Percentiles rank a stretch among this genome's conserved stretches.
Evolutionary conservation across 2,888 invertebrate genomes (phyloP).

Genomic region (Nowickia ferox): DNA sequence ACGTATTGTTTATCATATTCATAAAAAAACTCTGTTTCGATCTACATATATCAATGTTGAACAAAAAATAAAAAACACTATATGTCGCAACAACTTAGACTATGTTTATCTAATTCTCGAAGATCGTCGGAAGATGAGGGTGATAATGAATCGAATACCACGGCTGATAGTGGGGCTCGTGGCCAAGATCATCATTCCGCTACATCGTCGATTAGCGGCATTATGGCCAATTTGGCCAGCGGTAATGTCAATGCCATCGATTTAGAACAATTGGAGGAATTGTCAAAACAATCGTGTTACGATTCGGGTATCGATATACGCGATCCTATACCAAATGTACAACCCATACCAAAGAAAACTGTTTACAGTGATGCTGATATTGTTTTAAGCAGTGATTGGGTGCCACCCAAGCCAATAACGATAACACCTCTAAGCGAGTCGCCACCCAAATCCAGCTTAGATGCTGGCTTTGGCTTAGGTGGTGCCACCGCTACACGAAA

Average conservation of each 20-base stretch:
- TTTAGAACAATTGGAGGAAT: slow-evolving; percentile 84
- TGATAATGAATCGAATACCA: slow-evolving; percentile 82
- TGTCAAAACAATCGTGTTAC: slow-evolving; percentile 93
- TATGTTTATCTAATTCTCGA: slow-evolving; percentile 83
- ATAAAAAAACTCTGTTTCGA: slow-evolving; percentile 35
- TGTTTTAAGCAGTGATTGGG: slow-evolving; percentile 93
- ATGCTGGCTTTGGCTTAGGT: slow-evolving; percentile 80
- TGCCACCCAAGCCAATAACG: slow-evolving; percentile 92
- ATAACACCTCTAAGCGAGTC: slow-evolving; percentile 87
- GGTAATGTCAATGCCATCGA: slow-evolving; percentile 79
- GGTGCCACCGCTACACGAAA: slow-evolving; percentile 85
- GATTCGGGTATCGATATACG: slow-evolving; percentile 95
- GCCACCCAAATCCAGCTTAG: slow-evolving; percentile 80
- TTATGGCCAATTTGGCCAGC: slow-evolving; percentile 69
- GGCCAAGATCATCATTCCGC: slow-evolving; percentile 80
- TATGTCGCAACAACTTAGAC: slow-evolving; percentile 76
- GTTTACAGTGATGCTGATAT: slow-evolving; percentile 94
- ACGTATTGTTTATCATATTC: slow-evolving; percentile 42
- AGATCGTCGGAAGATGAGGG: slow-evolving; percentile 83
- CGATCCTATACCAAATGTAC: slow-evolving; percentile 88
- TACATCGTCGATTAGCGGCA: slow-evolving; percentile 78
- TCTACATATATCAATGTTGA: slow-evolving; percentile 41
- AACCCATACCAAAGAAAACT: slow-evolving; percentile 85
- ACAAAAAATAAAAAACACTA: slow-evolving; percentile 32
- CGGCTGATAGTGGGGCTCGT: slow-evolving; percentile 80